These are phyloP conservation scores for Diachasma alloeum DNA, from an alignment of 1,140 invertebrate species.

Conservation along the genomic window DNA sequence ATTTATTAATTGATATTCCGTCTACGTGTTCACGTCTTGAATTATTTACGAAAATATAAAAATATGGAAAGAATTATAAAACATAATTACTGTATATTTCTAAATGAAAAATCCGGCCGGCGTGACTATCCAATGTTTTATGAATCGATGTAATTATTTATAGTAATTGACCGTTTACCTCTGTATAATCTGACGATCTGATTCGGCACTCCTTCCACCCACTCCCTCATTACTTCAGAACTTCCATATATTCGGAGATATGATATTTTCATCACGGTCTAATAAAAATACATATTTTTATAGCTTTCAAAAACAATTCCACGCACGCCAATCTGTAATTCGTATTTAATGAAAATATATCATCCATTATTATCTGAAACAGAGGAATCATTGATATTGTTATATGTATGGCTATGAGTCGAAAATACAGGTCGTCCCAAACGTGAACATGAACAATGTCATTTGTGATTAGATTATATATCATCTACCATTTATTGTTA, in stretches of 20 bases:
- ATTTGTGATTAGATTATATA: slow-evolving; percentile 19
- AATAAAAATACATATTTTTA: slow-evolving; percentile 49
- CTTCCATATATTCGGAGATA: slow-evolving; percentile 10
- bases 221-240: background rate
- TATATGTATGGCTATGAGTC: slow-evolving; percentile 19
- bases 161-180: slow-evolving; percentile 1
- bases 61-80: background rate
- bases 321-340: slow-evolving; percentile 5
- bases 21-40: slow-evolving; percentile 12
- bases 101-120: slow-evolving; percentile 17
- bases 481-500: slow-evolving; percentile 2
- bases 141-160: slow-evolving; percentile 24
- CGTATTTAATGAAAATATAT: background rate
- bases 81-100: slow-evolving; percentile 1
- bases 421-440: background rate
- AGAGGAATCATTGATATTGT: slow-evolving; percentile 7
- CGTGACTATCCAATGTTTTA: slow-evolving; percentile 22
- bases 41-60: background rate
- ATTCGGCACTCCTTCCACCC: background rate
- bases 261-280: slow-evolving; percentile 31
- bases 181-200: background rate
- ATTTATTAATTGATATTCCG: background rate
- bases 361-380: background rate
- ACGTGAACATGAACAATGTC: background rate
- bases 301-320: slow-evolving; percentile 33